phyloP scores from a whole-genome alignment of 1,140 invertebrate genomes.

The Heliothis virescens region DNA sequence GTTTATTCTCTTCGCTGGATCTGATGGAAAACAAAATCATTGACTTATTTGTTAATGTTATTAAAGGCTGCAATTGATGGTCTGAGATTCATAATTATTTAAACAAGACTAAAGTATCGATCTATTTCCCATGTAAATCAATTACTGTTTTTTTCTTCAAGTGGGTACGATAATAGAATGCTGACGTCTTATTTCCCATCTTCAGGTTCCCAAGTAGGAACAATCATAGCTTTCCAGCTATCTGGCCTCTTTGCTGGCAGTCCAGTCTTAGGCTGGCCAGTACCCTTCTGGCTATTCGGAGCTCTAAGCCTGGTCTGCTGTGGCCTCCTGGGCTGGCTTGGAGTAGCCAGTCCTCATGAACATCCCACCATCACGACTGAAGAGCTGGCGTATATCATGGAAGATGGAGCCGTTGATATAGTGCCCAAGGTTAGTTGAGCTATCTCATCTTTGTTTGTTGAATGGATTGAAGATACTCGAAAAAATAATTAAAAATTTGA shows the following conservation, averaged over 20 bases:
- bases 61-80: not conserved
- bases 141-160: no score
- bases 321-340: slow-evolving; percentile 70
- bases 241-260: slow-evolving; percentile 79
- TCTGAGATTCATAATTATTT: not conserved
- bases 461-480: no score
- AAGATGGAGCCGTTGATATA: slow-evolving; percentile 59
- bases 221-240: slow-evolving; percentile 83
- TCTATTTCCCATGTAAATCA: no score
- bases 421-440: slow-evolving; percentile 55
- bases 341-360: slow-evolving; percentile 83
- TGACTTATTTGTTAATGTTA: not conserved
- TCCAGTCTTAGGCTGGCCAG: slow-evolving; percentile 82
- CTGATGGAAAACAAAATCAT: not conserved
- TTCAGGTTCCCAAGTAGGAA: slow-evolving; percentile 75
- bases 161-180: not conserved
- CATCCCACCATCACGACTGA: slow-evolving; percentile 87
- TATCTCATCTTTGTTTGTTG: not conserved
- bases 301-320: slow-evolving; percentile 76
- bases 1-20: not conserved
- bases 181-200: not conserved
- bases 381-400: slow-evolving; percentile 87
- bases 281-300: slow-evolving; percentile 88
- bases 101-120: no score
- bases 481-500: no score